Percentiles rank a stretch among this genome's conserved stretches.
These are phyloP conservation scores for Anoplophora glabripennis DNA, from an alignment of 1,140 invertebrate species.

Conservation along the genomic window DNA sequence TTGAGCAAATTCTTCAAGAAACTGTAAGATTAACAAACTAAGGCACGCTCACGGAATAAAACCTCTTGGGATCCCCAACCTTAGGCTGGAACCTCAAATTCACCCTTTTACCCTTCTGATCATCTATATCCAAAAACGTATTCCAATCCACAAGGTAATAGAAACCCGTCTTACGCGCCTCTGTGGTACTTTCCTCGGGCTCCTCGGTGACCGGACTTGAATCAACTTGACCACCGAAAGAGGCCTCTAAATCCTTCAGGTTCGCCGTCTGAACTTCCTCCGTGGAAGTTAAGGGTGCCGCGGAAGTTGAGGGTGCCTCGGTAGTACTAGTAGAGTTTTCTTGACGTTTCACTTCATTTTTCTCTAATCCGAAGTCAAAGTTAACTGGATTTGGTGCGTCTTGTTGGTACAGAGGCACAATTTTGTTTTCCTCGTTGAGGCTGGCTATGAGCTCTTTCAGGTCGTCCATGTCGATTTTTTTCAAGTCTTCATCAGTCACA, in stretches of 20 bases:
- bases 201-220: slow-evolving; percentile 45
- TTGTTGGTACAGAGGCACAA: slow-evolving; percentile 37
- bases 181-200: slow-evolving; percentile 48
- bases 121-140: slow-evolving; percentile 75
- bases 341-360: slow-evolving; percentile 46
- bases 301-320: slow-evolving; percentile 37
- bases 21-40: neutral
- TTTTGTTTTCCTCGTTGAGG: slow-evolving; percentile 31
- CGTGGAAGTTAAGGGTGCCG: slow-evolving; percentile 37
- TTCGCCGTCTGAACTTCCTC: slow-evolving; percentile 49
- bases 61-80: slow-evolving; percentile 72
- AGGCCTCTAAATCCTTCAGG: slow-evolving; percentile 68
- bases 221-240: slow-evolving; percentile 66
- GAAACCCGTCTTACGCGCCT: slow-evolving; percentile 69
- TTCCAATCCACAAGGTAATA: slow-evolving; percentile 85
- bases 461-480: slow-evolving; percentile 38
- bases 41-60: slow-evolving; percentile 59
- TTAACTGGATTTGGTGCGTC: slow-evolving; percentile 38
- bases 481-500: slow-evolving; percentile 42
- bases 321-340: slow-evolving; percentile 39
- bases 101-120: slow-evolving; percentile 70
- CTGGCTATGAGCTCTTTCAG: slow-evolving; percentile 39
- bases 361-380: slow-evolving; percentile 29
- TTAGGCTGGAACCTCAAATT: slow-evolving; percentile 76
- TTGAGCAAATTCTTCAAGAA: too few species aligned